Conservation (phyloP, 2,888 invertebrate genomes). For the Muschampia plurimacula region DNA sequence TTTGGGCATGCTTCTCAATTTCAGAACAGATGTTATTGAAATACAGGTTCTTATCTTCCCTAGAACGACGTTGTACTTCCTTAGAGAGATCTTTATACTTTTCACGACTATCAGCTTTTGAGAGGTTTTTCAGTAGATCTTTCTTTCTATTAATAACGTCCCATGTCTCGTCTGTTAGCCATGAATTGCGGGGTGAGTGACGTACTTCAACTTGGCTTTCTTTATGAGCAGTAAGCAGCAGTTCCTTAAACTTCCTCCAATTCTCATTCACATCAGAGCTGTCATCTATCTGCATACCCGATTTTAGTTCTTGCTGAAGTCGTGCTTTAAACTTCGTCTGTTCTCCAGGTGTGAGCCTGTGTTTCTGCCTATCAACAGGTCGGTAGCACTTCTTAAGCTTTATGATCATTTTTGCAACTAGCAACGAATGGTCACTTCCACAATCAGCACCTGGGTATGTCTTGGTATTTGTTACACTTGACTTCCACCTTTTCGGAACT, state of each 20-base stretch:
- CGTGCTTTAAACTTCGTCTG: not conserved
- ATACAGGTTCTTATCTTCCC: not conserved
- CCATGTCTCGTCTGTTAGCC: conserved; percentile 12
- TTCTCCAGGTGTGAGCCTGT: not conserved
- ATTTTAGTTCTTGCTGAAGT: not conserved
- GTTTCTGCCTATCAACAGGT: not conserved
- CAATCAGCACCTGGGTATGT: conserved; percentile 35
- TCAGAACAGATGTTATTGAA: conserved; percentile 3
- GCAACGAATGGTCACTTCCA: conserved; percentile 29
- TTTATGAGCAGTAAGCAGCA: conserved; percentile 9
- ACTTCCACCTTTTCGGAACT: conserved; percentile 28
- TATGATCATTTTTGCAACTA: conserved; percentile 26
- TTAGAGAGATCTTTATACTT: not conserved
- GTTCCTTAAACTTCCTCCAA: conserved; percentile 2
- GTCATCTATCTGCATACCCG: not conserved
- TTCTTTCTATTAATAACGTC: conserved; percentile 1
- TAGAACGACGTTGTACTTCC: not conserved
- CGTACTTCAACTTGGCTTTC: conserved; percentile 1
- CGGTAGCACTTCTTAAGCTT: conserved; percentile 23
- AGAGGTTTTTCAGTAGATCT: conserved; percentile 5
- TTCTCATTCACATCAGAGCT: conserved; percentile 4
- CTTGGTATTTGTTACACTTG: conserved; percentile 19
- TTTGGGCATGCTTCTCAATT: conserved; percentile 1
- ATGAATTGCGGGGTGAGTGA: conserved; percentile 11
- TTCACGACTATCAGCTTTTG: conserved; percentile 2